Evolutionary conservation across 2,888 invertebrate species (phyloP).

Genomic region (Ctenicera cuprea): DNA sequence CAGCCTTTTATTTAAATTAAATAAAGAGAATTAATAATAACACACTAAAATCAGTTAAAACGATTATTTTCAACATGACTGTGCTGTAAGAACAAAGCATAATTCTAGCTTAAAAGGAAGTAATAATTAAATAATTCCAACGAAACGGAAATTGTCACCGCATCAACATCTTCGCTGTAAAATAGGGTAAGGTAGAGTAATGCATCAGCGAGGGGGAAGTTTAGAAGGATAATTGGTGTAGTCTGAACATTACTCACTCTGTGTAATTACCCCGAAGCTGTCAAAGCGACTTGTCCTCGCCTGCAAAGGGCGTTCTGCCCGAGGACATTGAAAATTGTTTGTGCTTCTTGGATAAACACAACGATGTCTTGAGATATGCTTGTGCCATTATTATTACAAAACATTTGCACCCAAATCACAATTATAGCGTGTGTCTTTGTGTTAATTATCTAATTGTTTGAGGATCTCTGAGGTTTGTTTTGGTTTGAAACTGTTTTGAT

Average conservation of each 20-base stretch:
- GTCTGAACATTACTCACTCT: slow-evolving; percentile 71
- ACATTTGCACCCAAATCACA: slow-evolving; percentile 41
- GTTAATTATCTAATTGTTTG: slow-evolving; percentile 23
- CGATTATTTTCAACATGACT: too few relatives aligned
- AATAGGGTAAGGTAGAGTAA: slow-evolving; percentile 50
- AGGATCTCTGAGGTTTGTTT: neutral
- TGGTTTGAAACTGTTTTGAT: neutral
- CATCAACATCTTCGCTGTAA: slow-evolving; percentile 46
- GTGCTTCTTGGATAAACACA: slow-evolving; percentile 61
- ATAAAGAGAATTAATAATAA: too few relatives aligned
- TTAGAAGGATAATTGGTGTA: slow-evolving; percentile 69
- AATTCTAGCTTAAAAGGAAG: slow-evolving; percentile 1
- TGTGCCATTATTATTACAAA: slow-evolving; percentile 48
- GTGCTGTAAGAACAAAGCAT: neutral
- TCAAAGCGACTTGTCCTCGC: slow-evolving; percentile 72
- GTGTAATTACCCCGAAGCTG: slow-evolving; percentile 71
- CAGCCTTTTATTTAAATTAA: too few relatives aligned
- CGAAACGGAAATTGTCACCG: slow-evolving; percentile 46
- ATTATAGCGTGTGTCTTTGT: slow-evolving; percentile 43
- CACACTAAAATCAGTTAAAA: too few relatives aligned
- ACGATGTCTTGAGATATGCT: slow-evolving; percentile 55
- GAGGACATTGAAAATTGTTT: slow-evolving; percentile 68
- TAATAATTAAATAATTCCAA: slow-evolving; percentile 6
- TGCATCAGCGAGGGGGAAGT: slow-evolving; percentile 54
- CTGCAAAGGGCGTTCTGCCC: slow-evolving; percentile 68